Base-by-base conservation (phyloP, 2,113 vertebrate genomes). In the Carlito syrichta region DNA sequence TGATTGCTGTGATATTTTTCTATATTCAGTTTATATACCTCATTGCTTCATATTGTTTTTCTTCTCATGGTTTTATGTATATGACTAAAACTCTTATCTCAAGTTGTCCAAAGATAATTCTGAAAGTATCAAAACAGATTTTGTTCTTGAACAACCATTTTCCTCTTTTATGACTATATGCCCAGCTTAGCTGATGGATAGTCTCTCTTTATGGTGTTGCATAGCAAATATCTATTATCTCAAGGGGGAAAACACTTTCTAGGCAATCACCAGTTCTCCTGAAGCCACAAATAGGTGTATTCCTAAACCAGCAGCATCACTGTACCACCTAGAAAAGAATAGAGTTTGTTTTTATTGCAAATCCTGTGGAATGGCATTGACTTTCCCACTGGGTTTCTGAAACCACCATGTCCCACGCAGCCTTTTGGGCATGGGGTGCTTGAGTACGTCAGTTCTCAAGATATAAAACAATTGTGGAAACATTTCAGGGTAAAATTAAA, bases 291-390 rank as follows among this genome's bases (percentile, higher is more conserved):
- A 71, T 99, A 99, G 89, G 99, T 97, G 0, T 99, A 99, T 98
- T 99, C 99, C 22, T 99, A 99, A 94, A 99, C 99, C 98, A 99
- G 98, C 98, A 99, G 98, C 99, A 99, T 99, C 98, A 99, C 99
- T 0, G 99, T 99, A 77, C 99, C 99, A 98, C 99, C 99, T 99
- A 97, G n/a, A 98, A 98, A 90, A 98, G 95, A 98, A 97, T 43
- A 96, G 84, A 92, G 58, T n/a, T 63, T 32, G 5, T 32, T 91
- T 84, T 93, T 43, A 84, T 43, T 14, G 38, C 32, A 78, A 79
- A 54, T 45, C 20, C 76, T 85, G 45, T 83, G 52, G 78, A 56
- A 27, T 3, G 45, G 38, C 6, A 6, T 5, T 19, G 22, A 32
- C 56, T 74, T 45, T 38, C 43, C 30, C 43, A 19, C 5, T 23